Evolutionary conservation across 2,113 vertebrate species (phyloP).

Genomic region (Gobiocypris rarus): DNA sequence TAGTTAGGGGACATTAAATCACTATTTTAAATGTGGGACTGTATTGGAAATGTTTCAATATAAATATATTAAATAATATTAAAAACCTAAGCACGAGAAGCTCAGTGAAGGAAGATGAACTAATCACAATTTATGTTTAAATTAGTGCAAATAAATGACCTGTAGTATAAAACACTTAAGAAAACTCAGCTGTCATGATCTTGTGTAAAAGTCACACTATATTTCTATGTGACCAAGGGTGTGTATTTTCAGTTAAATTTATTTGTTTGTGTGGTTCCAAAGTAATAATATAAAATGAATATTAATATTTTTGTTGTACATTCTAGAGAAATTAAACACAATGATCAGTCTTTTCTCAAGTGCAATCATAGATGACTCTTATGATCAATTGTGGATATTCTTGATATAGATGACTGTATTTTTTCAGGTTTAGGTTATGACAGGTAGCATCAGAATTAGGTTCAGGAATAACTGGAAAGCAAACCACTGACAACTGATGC

Average conservation of each 20-base stretch:
- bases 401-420: neutral
- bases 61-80: neutral
- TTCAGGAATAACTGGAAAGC: neutral
- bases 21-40: neutral
- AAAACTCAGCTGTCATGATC: neutral
- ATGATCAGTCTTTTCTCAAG: neutral
- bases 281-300: neutral
- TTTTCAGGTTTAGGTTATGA: neutral
- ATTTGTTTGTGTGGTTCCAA: neutral
- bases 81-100: neutral
- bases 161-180: no score
- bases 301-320: neutral
- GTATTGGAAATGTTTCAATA: neutral
- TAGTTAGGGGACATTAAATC: neutral
- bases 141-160: neutral
- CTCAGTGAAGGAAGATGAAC: neutral
- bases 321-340: neutral
- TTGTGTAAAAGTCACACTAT: neutral
- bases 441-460: slow-evolving; percentile 3
- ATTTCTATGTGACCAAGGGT: neutral
- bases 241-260: neutral
- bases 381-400: neutral
- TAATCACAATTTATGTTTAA: neutral
- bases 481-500: neutral
- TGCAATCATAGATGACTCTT: neutral